Evolutionary conservation across 2,113 vertebrate species (phyloP).

Genomic region (Nestor notabilis): DNA sequence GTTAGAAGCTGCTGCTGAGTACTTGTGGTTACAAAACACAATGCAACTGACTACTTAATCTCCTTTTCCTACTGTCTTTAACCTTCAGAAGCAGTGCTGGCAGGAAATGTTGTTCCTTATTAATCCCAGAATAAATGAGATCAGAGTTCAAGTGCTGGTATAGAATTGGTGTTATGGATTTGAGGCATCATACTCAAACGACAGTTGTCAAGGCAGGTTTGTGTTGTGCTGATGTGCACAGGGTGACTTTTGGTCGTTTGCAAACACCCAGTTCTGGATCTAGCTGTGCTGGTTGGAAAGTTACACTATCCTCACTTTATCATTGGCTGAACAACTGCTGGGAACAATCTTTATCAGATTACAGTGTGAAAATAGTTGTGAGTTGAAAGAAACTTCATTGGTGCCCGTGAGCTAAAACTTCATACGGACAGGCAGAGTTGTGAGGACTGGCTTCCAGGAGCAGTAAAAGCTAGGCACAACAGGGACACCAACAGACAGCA

Average conservation of each 20-base stretch:
- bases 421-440: background rate
- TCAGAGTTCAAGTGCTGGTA: fast-evolving
- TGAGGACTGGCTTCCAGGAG: background rate
- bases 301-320: fast-evolving
- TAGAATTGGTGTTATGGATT: background rate
- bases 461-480: background rate
- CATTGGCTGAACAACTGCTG: background rate
- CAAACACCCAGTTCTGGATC: background rate
- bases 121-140: background rate
- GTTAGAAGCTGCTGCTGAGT: background rate
- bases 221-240: background rate
- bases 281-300: background rate
- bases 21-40: background rate
- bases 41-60: background rate
- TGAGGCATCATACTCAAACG: background rate
- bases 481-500: background rate
- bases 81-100: background rate
- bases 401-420: background rate
- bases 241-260: background rate
- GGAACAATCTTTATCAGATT: background rate
- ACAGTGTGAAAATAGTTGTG: background rate
- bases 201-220: background rate
- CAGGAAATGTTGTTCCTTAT: background rate
- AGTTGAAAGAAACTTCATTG: background rate
- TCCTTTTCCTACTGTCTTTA: background rate